Evolutionary conservation across 2,888 invertebrate species (phyloP).

Genomic region (Lamellibrachia columna): DNA sequence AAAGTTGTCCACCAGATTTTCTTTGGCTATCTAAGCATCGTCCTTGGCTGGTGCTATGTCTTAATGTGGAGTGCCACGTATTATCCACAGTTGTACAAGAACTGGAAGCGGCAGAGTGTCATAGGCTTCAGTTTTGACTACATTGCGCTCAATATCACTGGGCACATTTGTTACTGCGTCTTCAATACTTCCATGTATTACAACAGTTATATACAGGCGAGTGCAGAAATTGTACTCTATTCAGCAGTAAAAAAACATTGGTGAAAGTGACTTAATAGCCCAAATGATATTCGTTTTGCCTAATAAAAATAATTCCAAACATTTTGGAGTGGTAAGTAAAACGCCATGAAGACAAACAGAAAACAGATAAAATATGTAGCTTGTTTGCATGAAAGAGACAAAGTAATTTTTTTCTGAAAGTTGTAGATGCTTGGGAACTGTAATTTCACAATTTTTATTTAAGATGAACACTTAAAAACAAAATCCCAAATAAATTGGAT

Average conservation of each 20-base stretch:
- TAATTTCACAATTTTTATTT: no score
- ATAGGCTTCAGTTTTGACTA: constrained; percentile 42
- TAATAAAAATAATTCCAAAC: no score
- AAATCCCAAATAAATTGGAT: no score
- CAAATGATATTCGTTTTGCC: no score
- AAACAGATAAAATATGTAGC: no score
- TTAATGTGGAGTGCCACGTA: constrained; percentile 33
- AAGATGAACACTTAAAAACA: no score
- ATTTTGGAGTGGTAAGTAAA: no score
- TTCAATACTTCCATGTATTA: constrained; percentile 38
- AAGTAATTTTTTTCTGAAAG: no score
- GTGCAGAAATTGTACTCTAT: neutral
- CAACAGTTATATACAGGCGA: constrained; percentile 37
- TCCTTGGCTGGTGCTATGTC: constrained; percentile 39
- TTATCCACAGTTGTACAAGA: constrained; percentile 41
- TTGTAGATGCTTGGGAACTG: no score
- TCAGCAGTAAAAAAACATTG: no score
- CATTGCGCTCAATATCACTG: constrained; percentile 36
- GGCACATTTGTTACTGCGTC: constrained; percentile 38
- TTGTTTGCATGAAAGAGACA: no score
- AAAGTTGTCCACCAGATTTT: constrained; percentile 37
- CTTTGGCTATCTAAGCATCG: constrained; percentile 36
- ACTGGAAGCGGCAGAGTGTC: constrained; percentile 36
- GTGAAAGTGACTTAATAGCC: neutral
- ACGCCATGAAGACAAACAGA: no score